Evolutionary conservation across 2,888 invertebrate genomes (phyloP), one percentile per base, ranked within the genome.

Genomic region (Cerceris rybyensis): DNA sequence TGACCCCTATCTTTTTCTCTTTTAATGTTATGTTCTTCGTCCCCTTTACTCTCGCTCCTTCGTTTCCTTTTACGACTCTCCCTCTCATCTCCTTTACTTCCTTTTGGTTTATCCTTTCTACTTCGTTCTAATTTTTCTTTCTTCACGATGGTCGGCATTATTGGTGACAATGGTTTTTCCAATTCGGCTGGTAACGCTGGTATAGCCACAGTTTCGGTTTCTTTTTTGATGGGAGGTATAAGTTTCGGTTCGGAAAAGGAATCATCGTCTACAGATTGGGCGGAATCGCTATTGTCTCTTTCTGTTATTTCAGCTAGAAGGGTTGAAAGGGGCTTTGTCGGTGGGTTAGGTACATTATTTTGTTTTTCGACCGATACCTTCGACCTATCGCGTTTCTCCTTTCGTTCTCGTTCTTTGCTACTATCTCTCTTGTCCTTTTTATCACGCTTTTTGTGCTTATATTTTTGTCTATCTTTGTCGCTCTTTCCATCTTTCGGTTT

Each of bases 381-480:
- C 11, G 90, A 88, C 58, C 91, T 91, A 9, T 92, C 93, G 16
- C 91, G 91, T 60, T 90, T 90, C 14, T 90, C 89, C 46, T 88
- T 90, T 55, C 88, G 91, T 43, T 94, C 95, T 84, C 94, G 94
- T 60, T 95, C 95, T 86, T 94, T 94, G 60, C 95, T 95, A 85
- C 94, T 94, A 16, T 95, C 95, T 88, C 95, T 93, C 69, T 94
- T 94, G 88, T 95, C 96, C 87, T 95, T 96, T 81, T 91, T 92
- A 13, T 94, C 93, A 78, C 93, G 93, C 82, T 94, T 93, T 84
- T 94, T 94, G 82, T 94, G 94, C 78, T 94, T 94, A 78, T 94
- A 93, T 78, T 94, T 94, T 42, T 93, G 92, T 65, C 91, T 92
- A 6, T 90, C 93, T 17, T 93, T 92, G 0, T 92, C 92, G 9